These are phyloP conservation scores for Vulpes lagopus DNA, from an alignment of 2,113 vertebrate species.

Conservation along the genomic window DNA sequence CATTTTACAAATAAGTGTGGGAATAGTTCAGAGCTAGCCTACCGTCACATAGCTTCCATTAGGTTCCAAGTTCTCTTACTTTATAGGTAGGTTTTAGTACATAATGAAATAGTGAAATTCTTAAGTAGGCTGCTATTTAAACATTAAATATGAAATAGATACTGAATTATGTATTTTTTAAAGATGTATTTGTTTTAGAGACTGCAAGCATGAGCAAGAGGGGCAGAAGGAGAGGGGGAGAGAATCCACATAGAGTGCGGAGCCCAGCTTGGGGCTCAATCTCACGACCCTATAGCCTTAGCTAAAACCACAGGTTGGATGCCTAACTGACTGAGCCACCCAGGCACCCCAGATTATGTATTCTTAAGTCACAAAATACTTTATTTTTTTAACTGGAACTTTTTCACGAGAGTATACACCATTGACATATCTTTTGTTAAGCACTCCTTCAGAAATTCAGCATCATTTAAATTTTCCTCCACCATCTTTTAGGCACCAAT, in stretches of 20 bases:
- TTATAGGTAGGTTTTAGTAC: background rate
- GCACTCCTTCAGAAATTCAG: background rate
- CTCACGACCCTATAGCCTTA: background rate
- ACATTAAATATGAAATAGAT: background rate
- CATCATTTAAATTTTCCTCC: background rate
- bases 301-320: background rate
- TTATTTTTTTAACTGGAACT: background rate
- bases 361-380: background rate
- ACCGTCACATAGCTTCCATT: background rate
- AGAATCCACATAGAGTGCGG: background rate
- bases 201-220: background rate
- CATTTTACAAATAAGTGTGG: background rate
- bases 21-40: background rate
- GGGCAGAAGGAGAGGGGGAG: background rate
- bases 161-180: background rate
- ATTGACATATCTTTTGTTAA: constrained; percentile 18
- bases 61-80: background rate
- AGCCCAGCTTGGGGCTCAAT: background rate
- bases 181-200: background rate
- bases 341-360: background rate
- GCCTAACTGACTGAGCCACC: background rate
- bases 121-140: background rate
- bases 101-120: constrained; percentile 15
- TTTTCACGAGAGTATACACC: background rate
- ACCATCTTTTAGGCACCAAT: background rate